These are phyloP conservation scores for Lordiphosa fenestrarum DNA, from an alignment of 2,888 invertebrate species.

Conservation along the genomic window DNA sequence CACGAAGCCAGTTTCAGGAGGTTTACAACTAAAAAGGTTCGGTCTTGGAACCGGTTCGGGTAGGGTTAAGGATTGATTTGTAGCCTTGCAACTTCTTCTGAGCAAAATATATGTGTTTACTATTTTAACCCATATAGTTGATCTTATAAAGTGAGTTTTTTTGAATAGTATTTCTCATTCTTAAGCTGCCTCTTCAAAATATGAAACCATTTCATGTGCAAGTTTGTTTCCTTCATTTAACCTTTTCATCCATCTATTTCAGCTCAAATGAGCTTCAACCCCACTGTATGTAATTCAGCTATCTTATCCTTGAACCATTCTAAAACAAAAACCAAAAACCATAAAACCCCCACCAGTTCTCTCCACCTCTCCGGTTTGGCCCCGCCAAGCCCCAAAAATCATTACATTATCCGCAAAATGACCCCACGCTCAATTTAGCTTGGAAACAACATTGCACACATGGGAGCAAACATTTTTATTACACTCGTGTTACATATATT, in stretches of 20 bases:
- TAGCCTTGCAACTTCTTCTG: no score
- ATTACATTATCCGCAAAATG: slow-evolving; percentile 35
- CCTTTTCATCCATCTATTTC: neutral
- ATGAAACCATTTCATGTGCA: no score
- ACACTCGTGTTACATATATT: slow-evolving; percentile 5
- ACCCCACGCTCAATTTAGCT: slow-evolving; percentile 39
- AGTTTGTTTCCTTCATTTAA: no score
- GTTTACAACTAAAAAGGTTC: no score
- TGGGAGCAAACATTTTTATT: slow-evolving; percentile 30
- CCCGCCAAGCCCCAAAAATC: slow-evolving; percentile 37
- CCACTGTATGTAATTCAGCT: slow-evolving; percentile 6
- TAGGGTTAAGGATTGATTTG: no score
- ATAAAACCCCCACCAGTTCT: slow-evolving; percentile 3
- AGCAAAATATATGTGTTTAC: no score
- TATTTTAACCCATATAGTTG: no score
- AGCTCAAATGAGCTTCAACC: slow-evolving; percentile 11
- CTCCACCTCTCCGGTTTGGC: neutral
- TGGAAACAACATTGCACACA: slow-evolving; percentile 21
- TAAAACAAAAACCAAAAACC: slow-evolving; percentile 5
- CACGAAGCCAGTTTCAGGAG: no score
- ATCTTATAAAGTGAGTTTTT: no score
- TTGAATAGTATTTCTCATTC: no score
- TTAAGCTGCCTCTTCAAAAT: no score
- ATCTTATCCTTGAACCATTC: slow-evolving; percentile 28
- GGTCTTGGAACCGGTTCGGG: no score